Evolutionary conservation across 2,888 invertebrate species (phyloP), one percentile per base, ranked within the genome.

Genomic region (Catonia carolina): DNA sequence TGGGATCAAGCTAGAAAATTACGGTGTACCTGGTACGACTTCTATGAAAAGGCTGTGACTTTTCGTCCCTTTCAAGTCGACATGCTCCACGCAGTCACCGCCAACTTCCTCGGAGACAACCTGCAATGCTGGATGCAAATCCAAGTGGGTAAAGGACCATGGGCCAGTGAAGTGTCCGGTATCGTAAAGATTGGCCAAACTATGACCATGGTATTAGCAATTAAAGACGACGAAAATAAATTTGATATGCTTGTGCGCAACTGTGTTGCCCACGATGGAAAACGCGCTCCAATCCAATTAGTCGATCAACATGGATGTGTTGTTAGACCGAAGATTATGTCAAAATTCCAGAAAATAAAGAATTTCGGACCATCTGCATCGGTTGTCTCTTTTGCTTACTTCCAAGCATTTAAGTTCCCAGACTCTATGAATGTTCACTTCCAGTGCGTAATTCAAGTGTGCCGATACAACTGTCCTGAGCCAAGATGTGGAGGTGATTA

Each of bases 61-160:
- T 94, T 94, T 78, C 79, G 93, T 68, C 94, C 94, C 27, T 94
- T 94, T 85, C 91, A 92, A 78, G 94, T 94, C 35, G 94, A 94
- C 72, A 94, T 93, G 91, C 73, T 94, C 66, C 92, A 94, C 71
- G 94, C 93, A 0, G 93, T 94, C 45, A 92, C 93, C 0, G 94
- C 94, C 49, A 94, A 94, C 78, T 94, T 94, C 81, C 81, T 94
- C 66, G 94, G 94, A 23, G 94, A 94, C 74, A 94, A 94, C 76
- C 77, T 94, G 67, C 93, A 94, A 71, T 94, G 94, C 75, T 94
- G 94, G 94, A 94, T 94, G 94, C 94, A 94, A 74, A 94, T 94
- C 67, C 94, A 94, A 75, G 93, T 93, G 45, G 94, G 94, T 55
- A 94, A 94, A 72, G 94, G 94, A 63, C 94, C 94, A 1, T 94